phyloP scores from a whole-genome alignment of 2,113 vertebrate species.

The Bubo bubo region DNA sequence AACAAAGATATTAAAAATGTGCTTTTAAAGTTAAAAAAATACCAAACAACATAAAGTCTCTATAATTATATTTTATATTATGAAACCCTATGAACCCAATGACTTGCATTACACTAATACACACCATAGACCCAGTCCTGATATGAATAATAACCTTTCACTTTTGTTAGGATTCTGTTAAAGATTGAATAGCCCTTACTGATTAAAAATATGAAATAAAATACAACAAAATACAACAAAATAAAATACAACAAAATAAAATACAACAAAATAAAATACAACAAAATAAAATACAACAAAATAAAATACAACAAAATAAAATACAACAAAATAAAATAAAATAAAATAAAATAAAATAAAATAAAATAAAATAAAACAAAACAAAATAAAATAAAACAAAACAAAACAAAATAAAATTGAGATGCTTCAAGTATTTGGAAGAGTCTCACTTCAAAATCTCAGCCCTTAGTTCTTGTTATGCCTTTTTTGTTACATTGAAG shows the following conservation, averaged over 20 bases:
- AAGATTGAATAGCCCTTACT: not conserved
- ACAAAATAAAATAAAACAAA: not conserved
- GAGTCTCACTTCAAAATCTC: not conserved
- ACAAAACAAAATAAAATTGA: not conserved
- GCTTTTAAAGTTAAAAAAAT: not conserved
- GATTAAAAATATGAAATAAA: not conserved
- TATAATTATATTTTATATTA: not conserved
- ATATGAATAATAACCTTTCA: not conserved
- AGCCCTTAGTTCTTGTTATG: not conserved
- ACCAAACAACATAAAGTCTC: not conserved
- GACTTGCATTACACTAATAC: not conserved
- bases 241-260: not conserved
- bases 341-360: not conserved
- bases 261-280: not conserved
- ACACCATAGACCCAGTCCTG: not conserved
- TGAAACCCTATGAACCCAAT: not conserved
- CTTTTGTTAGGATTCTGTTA: not conserved
- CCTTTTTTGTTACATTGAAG: not conserved
- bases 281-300: not conserved
- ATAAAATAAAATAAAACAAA: not conserved
- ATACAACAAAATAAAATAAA: not conserved
- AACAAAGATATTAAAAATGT: not conserved
- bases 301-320: not conserved
- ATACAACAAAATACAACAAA: not conserved
- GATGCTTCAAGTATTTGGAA: not conserved